Evolutionary conservation across 2,113 vertebrate genomes (phyloP).

Genomic region (Henicopernis longicauda): DNA sequence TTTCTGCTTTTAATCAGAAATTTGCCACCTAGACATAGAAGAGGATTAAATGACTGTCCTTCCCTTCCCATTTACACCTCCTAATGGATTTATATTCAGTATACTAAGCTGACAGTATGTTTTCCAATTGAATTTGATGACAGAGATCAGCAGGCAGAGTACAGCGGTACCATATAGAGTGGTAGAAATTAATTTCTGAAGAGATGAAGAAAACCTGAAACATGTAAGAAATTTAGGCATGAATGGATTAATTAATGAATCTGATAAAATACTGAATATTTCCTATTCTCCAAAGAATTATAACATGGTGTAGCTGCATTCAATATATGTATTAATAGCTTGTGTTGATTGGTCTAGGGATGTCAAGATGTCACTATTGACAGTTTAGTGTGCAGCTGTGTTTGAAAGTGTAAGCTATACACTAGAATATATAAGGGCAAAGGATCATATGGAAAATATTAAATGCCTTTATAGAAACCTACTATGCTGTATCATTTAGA

Average conservation of each 20-base stretch:
- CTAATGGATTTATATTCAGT: neutral
- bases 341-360: neutral
- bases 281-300: neutral
- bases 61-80: neutral
- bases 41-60: neutral
- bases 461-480: neutral
- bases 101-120: neutral
- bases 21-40: neutral
- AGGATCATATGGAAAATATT: neutral
- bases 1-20: neutral
- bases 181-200: neutral
- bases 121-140: neutral
- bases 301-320: neutral
- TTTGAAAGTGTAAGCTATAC: neutral
- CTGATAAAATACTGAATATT: neutral
- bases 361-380: neutral
- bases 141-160: neutral
- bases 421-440: neutral
- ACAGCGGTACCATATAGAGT: neutral
- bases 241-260: neutral
- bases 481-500: neutral
- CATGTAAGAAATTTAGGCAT: neutral
- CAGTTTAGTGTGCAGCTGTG: neutral
- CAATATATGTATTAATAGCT: neutral
- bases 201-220: neutral